Conservation (phyloP, 2,113 vertebrate species). For the Crypturellus undulatus region DNA sequence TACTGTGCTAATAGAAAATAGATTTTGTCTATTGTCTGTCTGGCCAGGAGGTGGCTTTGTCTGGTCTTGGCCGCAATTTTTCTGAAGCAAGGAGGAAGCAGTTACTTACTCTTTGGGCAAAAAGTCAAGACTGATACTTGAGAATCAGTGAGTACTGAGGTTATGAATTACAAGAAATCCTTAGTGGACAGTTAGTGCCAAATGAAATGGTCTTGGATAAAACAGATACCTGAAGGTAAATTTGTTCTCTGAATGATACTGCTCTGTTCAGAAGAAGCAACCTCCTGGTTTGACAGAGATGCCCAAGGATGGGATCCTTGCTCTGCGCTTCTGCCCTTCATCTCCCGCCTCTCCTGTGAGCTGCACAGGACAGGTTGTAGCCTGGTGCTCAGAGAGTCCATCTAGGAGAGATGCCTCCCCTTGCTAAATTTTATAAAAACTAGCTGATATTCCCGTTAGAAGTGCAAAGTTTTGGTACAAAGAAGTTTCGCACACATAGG, state of each 20-base stretch:
- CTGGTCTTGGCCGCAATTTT: neutral
- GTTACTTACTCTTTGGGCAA: neutral
- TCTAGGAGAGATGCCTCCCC: fast-evolving
- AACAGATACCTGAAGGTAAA: neutral
- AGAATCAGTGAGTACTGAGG: neutral
- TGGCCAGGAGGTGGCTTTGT: neutral
- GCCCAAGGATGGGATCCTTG: neutral
- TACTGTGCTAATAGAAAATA: neutral
- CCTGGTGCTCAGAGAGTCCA: neutral
- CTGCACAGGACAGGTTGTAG: neutral
- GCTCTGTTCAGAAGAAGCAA: neutral
- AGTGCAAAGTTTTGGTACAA: neutral
- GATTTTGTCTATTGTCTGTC: neutral
- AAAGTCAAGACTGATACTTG: neutral
- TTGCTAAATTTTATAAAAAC: neutral
- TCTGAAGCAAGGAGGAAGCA: neutral
- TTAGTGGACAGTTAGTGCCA: too few relatives aligned
- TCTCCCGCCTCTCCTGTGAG: neutral
- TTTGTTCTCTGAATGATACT: neutral
- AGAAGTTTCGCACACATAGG: neutral
- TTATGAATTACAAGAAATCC: neutral
- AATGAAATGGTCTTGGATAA: neutral
- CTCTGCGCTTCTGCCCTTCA: neutral
- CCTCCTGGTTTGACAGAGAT: neutral
- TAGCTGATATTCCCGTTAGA: neutral